A percentile compares a stretch with the other conserved stretches of the same genome.
phyloP scores from a whole-genome alignment of 2,888 invertebrate species.

The Steinernema carpocapsae region DNA sequence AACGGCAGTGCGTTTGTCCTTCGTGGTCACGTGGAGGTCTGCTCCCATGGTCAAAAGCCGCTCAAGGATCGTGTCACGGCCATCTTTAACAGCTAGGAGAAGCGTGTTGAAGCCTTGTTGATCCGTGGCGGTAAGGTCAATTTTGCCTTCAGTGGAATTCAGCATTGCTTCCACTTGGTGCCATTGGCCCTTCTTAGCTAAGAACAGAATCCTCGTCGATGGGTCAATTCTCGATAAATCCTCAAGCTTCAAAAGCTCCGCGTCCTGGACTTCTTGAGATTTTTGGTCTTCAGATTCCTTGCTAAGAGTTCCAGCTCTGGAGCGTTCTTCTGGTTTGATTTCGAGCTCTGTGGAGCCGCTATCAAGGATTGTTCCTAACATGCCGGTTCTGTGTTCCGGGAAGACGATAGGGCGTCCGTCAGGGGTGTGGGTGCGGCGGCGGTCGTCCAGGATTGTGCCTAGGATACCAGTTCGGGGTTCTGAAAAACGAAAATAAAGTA shows the following conservation, averaged over 20 bases:
- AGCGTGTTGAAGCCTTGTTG: constrained; percentile 70
- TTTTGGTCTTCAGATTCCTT: constrained; percentile 4
- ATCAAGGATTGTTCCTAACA: neutral
- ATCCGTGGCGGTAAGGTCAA: constrained; percentile 61
- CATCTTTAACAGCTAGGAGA: constrained; percentile 71
- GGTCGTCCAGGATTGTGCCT: constrained; percentile 53
- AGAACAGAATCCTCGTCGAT: constrained; percentile 47
- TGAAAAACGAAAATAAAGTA: neutral
- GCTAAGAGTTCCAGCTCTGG: neutral
- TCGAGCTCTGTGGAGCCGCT: neutral
- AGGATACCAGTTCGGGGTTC: constrained; percentile 54
- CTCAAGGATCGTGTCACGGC: constrained; percentile 69
- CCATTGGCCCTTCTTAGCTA: constrained; percentile 63
- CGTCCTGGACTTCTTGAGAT: neutral
- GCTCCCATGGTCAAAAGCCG: constrained; percentile 70
- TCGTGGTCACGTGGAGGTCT: constrained; percentile 65
- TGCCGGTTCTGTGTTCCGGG: constrained; percentile 1
- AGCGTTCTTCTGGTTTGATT: neutral
- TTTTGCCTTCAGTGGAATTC: constrained; percentile 42
- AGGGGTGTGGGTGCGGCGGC: neutral
- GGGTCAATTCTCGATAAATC: constrained; percentile 39
- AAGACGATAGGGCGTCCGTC: neutral
- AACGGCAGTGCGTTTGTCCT: constrained; percentile 92
- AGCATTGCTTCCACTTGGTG: constrained; percentile 55
- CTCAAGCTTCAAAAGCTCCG: constrained; percentile 34